Conservation (phyloP, 2,888 invertebrate genomes). For the Machimus rusticus region DNA sequence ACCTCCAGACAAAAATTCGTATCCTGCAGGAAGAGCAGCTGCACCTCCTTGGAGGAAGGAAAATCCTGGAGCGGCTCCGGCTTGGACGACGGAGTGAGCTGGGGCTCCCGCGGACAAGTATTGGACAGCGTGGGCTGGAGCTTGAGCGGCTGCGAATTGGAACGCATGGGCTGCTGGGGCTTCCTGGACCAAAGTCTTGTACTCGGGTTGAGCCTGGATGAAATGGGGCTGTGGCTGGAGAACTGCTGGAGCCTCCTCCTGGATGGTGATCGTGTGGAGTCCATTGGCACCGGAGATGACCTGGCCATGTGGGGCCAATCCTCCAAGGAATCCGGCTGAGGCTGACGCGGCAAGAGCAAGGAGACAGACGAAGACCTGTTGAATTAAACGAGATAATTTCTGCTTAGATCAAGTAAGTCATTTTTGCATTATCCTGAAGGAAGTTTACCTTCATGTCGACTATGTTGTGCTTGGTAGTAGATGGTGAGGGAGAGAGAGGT, state of each 20-base stretch:
- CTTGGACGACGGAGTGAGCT: not conserved
- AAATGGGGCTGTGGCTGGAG: not conserved
- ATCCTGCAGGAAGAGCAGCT: not conserved
- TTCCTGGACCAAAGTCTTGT: not conserved
- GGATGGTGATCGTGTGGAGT: slow-evolving; percentile 18
- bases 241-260: not conserved
- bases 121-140: not conserved
- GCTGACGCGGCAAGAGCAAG: not conserved
- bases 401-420: not conserved
- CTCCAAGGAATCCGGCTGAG: not conserved
- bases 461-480: not conserved
- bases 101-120: not conserved
- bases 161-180: not conserved
- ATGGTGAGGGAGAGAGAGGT: not conserved
- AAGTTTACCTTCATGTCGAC: slow-evolving; percentile 29
- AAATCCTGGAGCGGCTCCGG: not conserved
- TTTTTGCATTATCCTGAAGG: not conserved
- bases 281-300: not conserved
- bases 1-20: not conserved
- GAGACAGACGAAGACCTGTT: not conserved
- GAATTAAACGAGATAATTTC: not conserved
- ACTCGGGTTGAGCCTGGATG: not conserved
- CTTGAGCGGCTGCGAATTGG: not conserved
- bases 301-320: not conserved
- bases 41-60: not conserved